Percentiles rank a stretch among this genome's conserved stretches.
Conservation (phyloP, 2,797 vertebrate genomes). For the Todus mexicanus region DNA sequence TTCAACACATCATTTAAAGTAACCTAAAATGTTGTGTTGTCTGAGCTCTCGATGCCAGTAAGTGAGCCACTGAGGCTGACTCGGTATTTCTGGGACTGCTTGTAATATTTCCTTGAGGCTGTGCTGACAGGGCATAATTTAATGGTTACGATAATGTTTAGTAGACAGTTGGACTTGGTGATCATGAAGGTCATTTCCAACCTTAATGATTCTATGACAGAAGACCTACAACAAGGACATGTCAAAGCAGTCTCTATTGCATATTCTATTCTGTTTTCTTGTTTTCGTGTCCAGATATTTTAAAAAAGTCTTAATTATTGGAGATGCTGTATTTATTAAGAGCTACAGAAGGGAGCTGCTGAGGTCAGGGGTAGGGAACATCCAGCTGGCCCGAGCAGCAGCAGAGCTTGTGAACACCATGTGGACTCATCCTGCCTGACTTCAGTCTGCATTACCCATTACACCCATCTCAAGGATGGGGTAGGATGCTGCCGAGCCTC, state of each 20-base stretch:
- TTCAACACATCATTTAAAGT: not conserved
- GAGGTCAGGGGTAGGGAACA: not conserved
- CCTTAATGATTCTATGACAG: too few relatives aligned
- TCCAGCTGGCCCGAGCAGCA: rapidly evolving
- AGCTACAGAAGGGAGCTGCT: not conserved
- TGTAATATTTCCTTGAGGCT: not conserved
- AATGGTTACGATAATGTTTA: too few relatives aligned
- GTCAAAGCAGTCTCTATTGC: not conserved
- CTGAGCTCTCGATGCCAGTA: not conserved
- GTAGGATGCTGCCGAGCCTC: rapidly evolving
- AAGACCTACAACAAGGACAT: not conserved
- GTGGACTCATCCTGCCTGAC: not conserved
- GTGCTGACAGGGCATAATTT: too few relatives aligned
- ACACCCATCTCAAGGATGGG: rapidly evolving
- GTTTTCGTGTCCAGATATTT: not conserved
- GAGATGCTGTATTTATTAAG: not conserved
- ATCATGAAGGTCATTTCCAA: too few relatives aligned
- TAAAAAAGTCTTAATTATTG: not conserved
- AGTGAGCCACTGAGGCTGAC: not conserved
- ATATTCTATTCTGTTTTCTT: not conserved
- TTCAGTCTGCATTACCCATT: not conserved
- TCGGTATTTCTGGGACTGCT: rapidly evolving
- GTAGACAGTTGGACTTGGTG: too few relatives aligned
- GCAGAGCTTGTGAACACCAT: not conserved
- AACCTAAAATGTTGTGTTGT: not conserved